These are phyloP conservation scores for Amphipoea oculea DNA, from an alignment of 2,888 invertebrate species.

Conservation along the genomic window DNA sequence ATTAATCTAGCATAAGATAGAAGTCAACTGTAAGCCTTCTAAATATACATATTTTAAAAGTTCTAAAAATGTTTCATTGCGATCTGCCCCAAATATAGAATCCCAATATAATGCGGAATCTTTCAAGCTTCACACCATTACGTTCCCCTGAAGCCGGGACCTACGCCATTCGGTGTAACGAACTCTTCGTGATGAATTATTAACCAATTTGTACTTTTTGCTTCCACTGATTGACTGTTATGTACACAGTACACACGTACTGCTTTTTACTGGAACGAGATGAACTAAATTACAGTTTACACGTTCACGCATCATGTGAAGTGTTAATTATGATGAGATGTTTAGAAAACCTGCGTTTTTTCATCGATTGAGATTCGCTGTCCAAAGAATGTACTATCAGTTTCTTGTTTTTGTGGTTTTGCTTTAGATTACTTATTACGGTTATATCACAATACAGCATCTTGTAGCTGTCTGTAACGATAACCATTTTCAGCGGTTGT, in stretches of 20 bases:
- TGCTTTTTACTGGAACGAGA: slow-evolving; percentile 55
- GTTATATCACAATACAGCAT: not conserved
- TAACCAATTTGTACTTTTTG: slow-evolving; percentile 66
- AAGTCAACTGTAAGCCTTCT: not conserved
- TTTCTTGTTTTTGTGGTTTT: slow-evolving; percentile 42
- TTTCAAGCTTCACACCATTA: slow-evolving; percentile 23
- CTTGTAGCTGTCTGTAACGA: not conserved
- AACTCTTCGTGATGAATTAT: slow-evolving; percentile 65
- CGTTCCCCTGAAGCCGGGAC: slow-evolving; percentile 21
- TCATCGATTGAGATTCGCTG: slow-evolving; percentile 45
- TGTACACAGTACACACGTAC: slow-evolving; percentile 43
- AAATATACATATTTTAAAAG: not conserved
- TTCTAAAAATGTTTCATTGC: not conserved
- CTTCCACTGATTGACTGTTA: slow-evolving; percentile 58
- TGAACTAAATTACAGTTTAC: slow-evolving; percentile 65
- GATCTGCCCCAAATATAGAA: slow-evolving; percentile 1
- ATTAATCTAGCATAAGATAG: not conserved
- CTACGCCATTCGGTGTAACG: slow-evolving; percentile 58
- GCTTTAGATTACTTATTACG: slow-evolving; percentile 1
- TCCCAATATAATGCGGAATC: slow-evolving; percentile 22
- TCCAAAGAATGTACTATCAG: slow-evolving; percentile 59
- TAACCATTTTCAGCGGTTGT: not conserved
- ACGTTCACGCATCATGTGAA: slow-evolving; percentile 58
- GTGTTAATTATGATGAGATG: slow-evolving; percentile 54
- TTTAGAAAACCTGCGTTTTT: slow-evolving; percentile 61